These are phyloP conservation scores for Bergia sp. DNA, from an alignment of 92 coral and sea anemone genomes.

Conservation along the genomic window DNA sequence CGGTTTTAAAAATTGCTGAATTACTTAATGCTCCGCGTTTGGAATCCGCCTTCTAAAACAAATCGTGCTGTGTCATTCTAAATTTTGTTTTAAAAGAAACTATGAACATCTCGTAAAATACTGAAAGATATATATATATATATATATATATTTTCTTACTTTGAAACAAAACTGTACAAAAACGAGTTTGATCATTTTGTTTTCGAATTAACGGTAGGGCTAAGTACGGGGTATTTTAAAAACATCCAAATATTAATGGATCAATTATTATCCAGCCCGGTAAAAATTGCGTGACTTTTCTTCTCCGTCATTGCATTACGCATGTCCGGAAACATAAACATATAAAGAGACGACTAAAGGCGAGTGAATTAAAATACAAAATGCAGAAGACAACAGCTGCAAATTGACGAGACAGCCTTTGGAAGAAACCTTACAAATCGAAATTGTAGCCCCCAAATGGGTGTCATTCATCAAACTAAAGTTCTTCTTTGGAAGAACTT, in stretches of 20 bases:
- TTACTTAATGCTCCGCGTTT: not conserved
- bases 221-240: no score
- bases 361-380: not conserved
- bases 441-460: conserved; percentile 50
- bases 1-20: not conserved
- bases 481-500: conserved; percentile 74
- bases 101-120: not conserved
- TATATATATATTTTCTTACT: no score
- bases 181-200: no score
- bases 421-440: not conserved
- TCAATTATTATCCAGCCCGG: no score
- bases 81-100: not conserved
- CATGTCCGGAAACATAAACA: no score
- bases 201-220: no score
- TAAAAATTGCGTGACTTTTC: no score
- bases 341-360: not conserved
- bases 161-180: no score
- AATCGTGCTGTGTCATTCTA: not conserved
- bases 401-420: not conserved
- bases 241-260: no score
- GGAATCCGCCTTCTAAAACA: not conserved
- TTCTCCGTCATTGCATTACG: no score
- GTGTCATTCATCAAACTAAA: conserved; percentile 68
- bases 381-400: no score
- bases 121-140: no score